Evolutionary conservation across 1,140 invertebrate species (phyloP), one percentile per base, ranked within the genome.

Genomic region (Diorhabda elongata): DNA sequence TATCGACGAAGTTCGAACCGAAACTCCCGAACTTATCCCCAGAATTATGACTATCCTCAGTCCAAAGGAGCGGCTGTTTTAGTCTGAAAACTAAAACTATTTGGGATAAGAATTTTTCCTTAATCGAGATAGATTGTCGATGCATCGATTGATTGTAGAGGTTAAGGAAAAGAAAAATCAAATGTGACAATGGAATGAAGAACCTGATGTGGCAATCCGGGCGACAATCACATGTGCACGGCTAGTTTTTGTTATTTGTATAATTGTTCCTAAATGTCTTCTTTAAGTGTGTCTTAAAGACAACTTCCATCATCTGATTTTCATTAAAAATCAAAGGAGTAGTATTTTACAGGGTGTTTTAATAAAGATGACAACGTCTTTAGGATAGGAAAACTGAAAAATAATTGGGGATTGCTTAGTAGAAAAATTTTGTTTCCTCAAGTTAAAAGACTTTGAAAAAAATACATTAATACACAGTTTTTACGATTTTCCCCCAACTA

Each of bases 141-240:
- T 26, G 26, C 26, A 26, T 26, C 26, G 26, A 26, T 26, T 1
- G 26, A 26, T 26, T 26, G 26, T 26, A 26, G 26, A 26, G 26
- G 26, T 26, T 26, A 26, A 26, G 26, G 26, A 26, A 56, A 44
- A 44, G 44, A 11, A 9, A 6, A n/a, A 52, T 64, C 11, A 42
- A 43, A 11, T 56, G 59, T 69, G 65, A 64, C 63, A 64, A 67
- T 65, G 11, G 64, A 69, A 61, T 59, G 74, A 74, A 71, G 75
- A 76, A 52, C 61, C 71, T 66, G 72, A 71, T 74, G 72, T 72
- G 75, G 75, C 77, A 77, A 77, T 74, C 69, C 70, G 73, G 76
- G 71, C 74, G 75, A 80, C 76, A 77, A 78, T 80, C 74, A 76
- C 72, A 71, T 68, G 45, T 56, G 58, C 64, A 52, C 65, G 62